phyloP scores from a whole-genome alignment of 2,113 vertebrate genomes.

The Syrrhaptes paradoxus region DNA sequence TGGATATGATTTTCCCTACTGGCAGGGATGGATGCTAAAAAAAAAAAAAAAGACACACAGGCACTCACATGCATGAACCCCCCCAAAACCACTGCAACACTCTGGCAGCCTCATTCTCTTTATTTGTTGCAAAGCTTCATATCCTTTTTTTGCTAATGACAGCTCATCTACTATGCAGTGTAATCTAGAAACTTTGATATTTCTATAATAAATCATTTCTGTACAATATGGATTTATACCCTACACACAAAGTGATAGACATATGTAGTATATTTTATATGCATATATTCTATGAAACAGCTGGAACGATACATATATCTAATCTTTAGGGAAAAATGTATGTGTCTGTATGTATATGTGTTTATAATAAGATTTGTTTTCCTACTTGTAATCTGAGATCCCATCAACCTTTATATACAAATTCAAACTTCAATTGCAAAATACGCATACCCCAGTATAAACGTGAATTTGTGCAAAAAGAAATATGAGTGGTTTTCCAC shows the following conservation, averaged over 20 bases:
- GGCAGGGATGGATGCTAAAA: constrained; percentile 71
- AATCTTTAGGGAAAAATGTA: neutral
- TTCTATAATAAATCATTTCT: constrained; percentile 74
- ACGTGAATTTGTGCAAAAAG: neutral
- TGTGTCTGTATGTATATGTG: neutral
- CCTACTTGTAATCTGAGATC: neutral
- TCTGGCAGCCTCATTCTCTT: constrained; percentile 67
- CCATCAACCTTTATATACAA: neutral
- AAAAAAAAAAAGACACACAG: neutral
- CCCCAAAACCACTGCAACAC: constrained; percentile 64
- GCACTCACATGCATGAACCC: neutral
- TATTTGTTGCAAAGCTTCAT: constrained; percentile 68
- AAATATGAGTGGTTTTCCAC: neutral
- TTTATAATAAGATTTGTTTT: neutral
- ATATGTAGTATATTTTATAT: constrained; percentile 37
- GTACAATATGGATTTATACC: constrained; percentile 59
- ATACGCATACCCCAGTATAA: neutral
- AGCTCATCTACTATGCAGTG: constrained; percentile 67
- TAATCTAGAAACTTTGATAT: constrained; percentile 73
- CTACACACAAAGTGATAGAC: constrained; percentile 30
- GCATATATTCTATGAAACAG: constrained; percentile 14
- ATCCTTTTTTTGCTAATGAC: constrained; percentile 71
- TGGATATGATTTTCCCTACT: constrained; percentile 83
- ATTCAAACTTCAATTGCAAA: neutral
- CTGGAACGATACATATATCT: constrained; percentile 4